Evolutionary conservation across 2,113 vertebrate species (phyloP).

Genomic region (Crypturellus undulatus): DNA sequence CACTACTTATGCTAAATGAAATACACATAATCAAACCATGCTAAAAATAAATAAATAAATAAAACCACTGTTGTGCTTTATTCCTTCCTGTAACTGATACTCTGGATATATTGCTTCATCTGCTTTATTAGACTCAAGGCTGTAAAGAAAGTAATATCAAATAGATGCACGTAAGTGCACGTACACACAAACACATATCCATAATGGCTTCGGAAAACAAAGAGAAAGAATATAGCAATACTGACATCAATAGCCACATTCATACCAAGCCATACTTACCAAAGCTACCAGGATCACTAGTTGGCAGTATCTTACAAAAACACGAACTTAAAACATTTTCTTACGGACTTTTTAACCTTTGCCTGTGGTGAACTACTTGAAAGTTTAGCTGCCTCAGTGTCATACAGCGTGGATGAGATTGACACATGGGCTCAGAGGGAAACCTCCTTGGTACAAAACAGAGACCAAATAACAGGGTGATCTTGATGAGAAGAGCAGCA

Average conservation of each 20-base stretch:
- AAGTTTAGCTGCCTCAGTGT: background rate
- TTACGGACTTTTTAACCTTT: background rate
- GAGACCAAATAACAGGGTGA: background rate
- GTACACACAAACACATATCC: background rate
- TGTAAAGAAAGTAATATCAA: background rate
- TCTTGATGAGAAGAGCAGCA: background rate
- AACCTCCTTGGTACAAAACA: background rate
- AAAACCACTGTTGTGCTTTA: background rate
- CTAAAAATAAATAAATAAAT: background rate
- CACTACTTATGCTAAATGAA: background rate
- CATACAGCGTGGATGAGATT: background rate
- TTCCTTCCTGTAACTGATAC: background rate
- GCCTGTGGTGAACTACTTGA: background rate
- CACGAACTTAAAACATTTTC: background rate
- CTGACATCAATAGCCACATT: background rate
- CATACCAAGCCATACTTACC: background rate
- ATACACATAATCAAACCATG: background rate
- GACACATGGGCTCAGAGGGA: background rate
- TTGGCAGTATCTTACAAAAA: background rate
- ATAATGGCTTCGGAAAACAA: background rate
- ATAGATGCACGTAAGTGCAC: background rate
- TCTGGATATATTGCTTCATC: background rate
- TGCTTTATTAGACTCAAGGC: constrained; percentile 19
- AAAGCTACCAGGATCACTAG: background rate
- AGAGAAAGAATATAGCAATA: background rate